Conservation (phyloP, 2,113 vertebrate genomes). For the Gallinago undulata region DNA sequence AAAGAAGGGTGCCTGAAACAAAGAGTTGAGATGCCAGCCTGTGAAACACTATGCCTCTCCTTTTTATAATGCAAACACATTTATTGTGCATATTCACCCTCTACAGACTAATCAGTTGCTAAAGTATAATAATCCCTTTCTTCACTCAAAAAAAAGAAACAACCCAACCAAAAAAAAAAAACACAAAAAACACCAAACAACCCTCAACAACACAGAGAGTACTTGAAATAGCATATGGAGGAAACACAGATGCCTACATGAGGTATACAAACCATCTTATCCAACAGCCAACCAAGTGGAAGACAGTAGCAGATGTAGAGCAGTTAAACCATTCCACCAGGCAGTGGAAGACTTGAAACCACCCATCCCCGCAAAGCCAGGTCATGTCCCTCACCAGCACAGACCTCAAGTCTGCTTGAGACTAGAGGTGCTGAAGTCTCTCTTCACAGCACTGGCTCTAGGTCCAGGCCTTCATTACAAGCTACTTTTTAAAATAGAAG, state of each 20-base stretch:
- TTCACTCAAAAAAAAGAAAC: not conserved
- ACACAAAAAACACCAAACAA: not conserved
- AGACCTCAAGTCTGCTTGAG: not conserved
- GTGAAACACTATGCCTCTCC: not conserved
- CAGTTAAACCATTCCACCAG: not conserved
- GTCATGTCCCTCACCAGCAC: not conserved
- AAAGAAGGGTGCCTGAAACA: not conserved
- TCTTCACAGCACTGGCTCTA: not conserved
- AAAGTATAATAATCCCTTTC: not conserved
- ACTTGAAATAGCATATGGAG: not conserved
- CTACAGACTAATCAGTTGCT: not conserved
- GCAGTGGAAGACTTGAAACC: not conserved
- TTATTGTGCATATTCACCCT: not conserved
- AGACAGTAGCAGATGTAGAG: not conserved
- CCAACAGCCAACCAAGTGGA: not conserved
- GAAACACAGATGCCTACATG: not conserved
- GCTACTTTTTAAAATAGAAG: not conserved
- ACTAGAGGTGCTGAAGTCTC: not conserved
- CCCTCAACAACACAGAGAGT: not conserved
- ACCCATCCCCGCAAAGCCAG: not conserved
- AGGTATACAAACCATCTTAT: not conserved
- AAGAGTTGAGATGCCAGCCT: not conserved
- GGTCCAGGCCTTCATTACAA: not conserved
- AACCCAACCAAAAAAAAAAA: too few relatives aligned
- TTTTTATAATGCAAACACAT: slow-evolving; percentile 1